Evolutionary conservation across 2,113 vertebrate species (phyloP).

Genomic region (Paedocypris sp.): DNA sequence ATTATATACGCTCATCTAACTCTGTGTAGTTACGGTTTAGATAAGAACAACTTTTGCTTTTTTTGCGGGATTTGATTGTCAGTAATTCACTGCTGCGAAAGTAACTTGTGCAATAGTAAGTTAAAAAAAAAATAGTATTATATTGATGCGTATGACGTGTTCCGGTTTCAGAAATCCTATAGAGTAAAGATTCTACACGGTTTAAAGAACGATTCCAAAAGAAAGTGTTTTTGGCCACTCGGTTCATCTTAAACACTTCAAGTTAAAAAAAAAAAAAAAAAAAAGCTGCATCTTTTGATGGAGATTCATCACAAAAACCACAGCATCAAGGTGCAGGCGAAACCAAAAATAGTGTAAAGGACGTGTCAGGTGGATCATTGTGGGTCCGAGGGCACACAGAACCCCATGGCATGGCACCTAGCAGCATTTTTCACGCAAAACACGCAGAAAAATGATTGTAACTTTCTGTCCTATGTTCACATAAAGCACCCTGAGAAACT

Average conservation of each 20-base stretch:
- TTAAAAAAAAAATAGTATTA: no score
- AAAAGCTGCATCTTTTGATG: not conserved
- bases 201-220: no score
- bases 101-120: no score
- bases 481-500: conserved; percentile 6
- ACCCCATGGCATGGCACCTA: not conserved
- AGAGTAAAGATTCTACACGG: no score
- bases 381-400: no score
- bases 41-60: not conserved
- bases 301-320: not conserved
- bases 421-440: not conserved
- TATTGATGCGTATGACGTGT: no score
- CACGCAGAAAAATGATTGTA: not conserved
- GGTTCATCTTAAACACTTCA: not conserved
- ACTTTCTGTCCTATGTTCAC: not conserved
- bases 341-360: not conserved
- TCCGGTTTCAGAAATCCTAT: no score
- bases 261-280: not conserved
- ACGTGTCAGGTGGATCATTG: not conserved
- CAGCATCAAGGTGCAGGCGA: not conserved
- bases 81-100: no score
- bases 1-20: conserved; percentile 41
- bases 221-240: not conserved
- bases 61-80: conserved; percentile 52
- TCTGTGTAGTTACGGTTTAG: not conserved